Base-by-base conservation (phyloP, 2,888 invertebrate genomes). In the Nemapogon koenigi region DNA sequence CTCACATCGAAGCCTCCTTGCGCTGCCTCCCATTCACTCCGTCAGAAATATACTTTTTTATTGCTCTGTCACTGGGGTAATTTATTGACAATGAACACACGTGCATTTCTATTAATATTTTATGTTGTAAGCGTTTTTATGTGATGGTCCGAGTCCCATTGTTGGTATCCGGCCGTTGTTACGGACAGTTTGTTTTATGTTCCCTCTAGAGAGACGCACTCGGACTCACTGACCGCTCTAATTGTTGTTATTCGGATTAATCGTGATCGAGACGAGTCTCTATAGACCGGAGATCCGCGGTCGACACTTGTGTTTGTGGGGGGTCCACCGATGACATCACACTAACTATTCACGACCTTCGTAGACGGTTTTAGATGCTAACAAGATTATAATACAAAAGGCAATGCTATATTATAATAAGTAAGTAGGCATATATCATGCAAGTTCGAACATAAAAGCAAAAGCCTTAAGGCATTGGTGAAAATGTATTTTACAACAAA, bases 31-130 rank as follows among this genome's bases (percentile, higher is more conserved):
- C 75, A 76, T 76, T 75, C 73, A 76, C 72, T 75, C 63, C 64
- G 57, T 59, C 68, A 70, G 70, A 72, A 72, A 75, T 75, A 73
- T 63, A 72, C 67, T 70, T 72, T 76, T 76, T 75, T 76, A 78
- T 73, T 69, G 61, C 72, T 68, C 71, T 71, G 78, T 78, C 78
- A 76, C 76, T 75, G 52, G 55, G 62, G 66, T 78, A 76, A 78
- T 78, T 78, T 78, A 78, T 78, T 71, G 76, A 75, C 72, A 76
- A 75, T 75, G 75, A 76, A 71, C 72, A 61, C 72, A 73, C 76
- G 75, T 75, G 78, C 75, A 75, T 75, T 76, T 76, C 76, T 76
- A 76, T 78, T 76, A 76, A 76, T 76, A 76, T 76, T 78, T 76
- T 76, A 75, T 75, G 72, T 70, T 57, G 61, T 58, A 62, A 62